Evolutionary conservation across 2,797 vertebrate species (phyloP).

Genomic region (Eutrigla gurnardus): DNA sequence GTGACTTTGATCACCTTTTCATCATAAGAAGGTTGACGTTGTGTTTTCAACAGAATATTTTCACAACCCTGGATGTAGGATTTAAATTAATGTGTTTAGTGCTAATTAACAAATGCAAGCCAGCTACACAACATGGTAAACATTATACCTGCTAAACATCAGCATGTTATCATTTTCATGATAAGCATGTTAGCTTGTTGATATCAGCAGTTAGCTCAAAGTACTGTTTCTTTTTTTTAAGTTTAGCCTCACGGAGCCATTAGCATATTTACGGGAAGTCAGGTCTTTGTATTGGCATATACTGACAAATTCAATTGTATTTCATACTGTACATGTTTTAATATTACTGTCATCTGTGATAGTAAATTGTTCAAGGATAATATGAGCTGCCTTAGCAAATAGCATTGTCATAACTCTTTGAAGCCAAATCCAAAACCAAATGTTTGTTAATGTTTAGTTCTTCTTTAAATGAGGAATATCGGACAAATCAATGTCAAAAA

Average conservation of each 20-base stretch:
- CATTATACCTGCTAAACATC: not conserved
- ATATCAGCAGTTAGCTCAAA: not conserved
- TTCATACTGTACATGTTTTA: not conserved
- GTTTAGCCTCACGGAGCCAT: no score
- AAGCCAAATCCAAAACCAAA: not conserved
- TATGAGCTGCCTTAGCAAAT: not conserved
- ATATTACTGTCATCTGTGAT: not conserved
- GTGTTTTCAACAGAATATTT: no score
- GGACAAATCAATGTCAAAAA: constrained; percentile 5
- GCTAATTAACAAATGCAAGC: not conserved
- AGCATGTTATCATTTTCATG: not conserved
- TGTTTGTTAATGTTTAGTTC: not conserved
- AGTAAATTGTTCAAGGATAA: not conserved
- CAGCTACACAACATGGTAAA: not conserved
- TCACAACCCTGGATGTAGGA: not conserved
- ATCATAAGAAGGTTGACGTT: no score
- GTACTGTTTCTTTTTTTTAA: no score
- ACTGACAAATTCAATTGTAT: not conserved
- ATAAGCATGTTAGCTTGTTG: not conserved
- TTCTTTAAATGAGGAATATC: not conserved
- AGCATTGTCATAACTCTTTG: not conserved
- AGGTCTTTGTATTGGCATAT: not conserved
- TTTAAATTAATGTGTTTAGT: not conserved
- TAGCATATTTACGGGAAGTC: not conserved
- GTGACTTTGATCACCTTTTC: no score